Evolutionary conservation across 2,888 invertebrate genomes (phyloP).

Genomic region (Apamea crenata): DNA sequence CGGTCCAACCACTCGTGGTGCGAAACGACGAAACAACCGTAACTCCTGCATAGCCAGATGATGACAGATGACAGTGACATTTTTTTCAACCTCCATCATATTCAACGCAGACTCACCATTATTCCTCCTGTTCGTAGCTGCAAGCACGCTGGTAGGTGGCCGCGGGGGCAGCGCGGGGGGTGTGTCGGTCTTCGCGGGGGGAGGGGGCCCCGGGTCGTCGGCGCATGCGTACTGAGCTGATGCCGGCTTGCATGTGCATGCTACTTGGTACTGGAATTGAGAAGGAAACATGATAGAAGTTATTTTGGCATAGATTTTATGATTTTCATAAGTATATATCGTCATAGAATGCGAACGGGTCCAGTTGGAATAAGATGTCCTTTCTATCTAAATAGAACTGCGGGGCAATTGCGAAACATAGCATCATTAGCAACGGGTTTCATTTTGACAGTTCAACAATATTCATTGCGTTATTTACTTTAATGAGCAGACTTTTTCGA

Average conservation of each 20-base stretch:
- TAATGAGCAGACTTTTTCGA: too few species aligned
- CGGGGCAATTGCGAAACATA: too few species aligned
- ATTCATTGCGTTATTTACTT: too few species aligned
- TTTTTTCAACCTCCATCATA: neutral
- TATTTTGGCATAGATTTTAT: too few species aligned
- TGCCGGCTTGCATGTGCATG: slow-evolving; percentile 87
- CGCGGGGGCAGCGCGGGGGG: slow-evolving; percentile 89
- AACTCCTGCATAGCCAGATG: neutral
- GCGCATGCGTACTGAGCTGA: slow-evolving; percentile 87
- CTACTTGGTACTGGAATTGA: slow-evolving; percentile 87
- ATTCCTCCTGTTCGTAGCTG: slow-evolving; percentile 81
- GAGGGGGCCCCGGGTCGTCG: slow-evolving; percentile 85
- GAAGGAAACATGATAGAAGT: neutral
- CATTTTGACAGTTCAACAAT: too few species aligned
- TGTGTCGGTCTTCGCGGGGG: slow-evolving; percentile 86
- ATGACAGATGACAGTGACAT: neutral
- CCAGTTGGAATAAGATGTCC: too few species aligned
- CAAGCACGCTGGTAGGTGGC: slow-evolving; percentile 84
- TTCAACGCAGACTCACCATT: slow-evolving; percentile 76
- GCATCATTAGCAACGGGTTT: too few species aligned
- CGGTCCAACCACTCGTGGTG: too few species aligned
- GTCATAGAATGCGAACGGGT: too few species aligned
- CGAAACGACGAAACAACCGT: too few species aligned
- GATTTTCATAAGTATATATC: too few species aligned
- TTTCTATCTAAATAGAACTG: too few species aligned